Conservation (phyloP, 2,888 invertebrate genomes). For the Terebella lapidaria region DNA sequence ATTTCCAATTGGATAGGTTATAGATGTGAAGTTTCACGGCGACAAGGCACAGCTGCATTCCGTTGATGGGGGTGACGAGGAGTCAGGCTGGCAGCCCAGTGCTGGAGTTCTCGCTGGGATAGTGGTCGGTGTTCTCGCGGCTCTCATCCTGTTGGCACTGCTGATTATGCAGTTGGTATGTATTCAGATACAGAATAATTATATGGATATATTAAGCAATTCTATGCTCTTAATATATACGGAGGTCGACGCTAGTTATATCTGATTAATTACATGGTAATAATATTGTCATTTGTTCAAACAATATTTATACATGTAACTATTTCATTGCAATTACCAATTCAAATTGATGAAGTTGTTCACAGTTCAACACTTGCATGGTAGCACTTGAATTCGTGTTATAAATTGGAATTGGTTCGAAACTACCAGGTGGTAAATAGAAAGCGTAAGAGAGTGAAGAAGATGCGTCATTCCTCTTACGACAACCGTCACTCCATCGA, state of each 20-base stretch:
- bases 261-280: background rate
- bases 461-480: conserved; percentile 2
- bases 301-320: background rate
- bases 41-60: background rate
- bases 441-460: background rate
- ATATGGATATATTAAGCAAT: too few species aligned
- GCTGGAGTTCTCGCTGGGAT: background rate
- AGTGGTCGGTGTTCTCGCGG: background rate
- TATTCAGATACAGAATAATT: too few species aligned
- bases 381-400: background rate
- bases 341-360: too few species aligned
- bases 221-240: too few species aligned
- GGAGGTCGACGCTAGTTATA: too few species aligned
- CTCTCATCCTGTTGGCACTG: background rate
- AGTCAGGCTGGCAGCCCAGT: background rate
- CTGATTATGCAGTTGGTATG: background rate
- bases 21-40: background rate
- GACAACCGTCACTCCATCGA: conserved; percentile 1
- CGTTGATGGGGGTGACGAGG: background rate
- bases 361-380: background rate
- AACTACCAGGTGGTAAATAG: background rate
- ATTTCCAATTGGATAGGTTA: too few species aligned
- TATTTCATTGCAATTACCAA: too few species aligned
- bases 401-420: background rate
- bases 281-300: background rate